Conservation (phyloP, 1,140 invertebrate genomes). For the Pseudomyrmex dendroicus region DNA sequence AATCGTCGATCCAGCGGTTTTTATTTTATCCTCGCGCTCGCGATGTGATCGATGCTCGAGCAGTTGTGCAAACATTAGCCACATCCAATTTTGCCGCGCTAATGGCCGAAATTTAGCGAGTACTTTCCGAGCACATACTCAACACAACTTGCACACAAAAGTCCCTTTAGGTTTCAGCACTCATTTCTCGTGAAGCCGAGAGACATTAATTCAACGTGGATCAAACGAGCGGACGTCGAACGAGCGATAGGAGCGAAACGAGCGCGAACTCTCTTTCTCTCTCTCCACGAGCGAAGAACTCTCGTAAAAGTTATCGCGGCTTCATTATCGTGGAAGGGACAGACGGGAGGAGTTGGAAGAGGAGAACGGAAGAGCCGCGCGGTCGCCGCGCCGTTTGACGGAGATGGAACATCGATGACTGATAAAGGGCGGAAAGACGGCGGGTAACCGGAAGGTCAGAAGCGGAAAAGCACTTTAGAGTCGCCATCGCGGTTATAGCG, state of each 20-base stretch:
- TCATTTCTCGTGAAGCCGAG: background rate
- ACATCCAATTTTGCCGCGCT: background rate
- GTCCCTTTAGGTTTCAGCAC: background rate
- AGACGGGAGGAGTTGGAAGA: too few relatives aligned
- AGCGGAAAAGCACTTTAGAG: conserved; percentile 52
- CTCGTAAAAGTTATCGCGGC: conserved; percentile 49
- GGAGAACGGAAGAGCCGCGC: background rate
- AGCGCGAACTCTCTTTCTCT: background rate
- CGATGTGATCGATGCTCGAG: background rate
- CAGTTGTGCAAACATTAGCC: background rate
- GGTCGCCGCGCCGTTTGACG: background rate
- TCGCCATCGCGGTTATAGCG: conserved; percentile 13
- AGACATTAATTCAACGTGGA: conserved; percentile 40
- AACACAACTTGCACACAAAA: background rate
- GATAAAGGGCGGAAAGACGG: conserved; percentile 7
- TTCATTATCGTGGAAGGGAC: conserved; percentile 25
- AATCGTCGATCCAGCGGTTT: background rate
- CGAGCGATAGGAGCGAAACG: conserved; percentile 5
- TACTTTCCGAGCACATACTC: background rate
- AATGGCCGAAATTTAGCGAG: background rate
- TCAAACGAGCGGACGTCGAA: conserved; percentile 7
- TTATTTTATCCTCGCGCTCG: background rate
- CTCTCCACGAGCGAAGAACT: background rate
- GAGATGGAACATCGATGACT: conserved; percentile 8
- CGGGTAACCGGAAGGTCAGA: conserved; percentile 24